Conservation (phyloP, 53 echinoderm and acorn worm species). For the Crossaster papposus region DNA sequence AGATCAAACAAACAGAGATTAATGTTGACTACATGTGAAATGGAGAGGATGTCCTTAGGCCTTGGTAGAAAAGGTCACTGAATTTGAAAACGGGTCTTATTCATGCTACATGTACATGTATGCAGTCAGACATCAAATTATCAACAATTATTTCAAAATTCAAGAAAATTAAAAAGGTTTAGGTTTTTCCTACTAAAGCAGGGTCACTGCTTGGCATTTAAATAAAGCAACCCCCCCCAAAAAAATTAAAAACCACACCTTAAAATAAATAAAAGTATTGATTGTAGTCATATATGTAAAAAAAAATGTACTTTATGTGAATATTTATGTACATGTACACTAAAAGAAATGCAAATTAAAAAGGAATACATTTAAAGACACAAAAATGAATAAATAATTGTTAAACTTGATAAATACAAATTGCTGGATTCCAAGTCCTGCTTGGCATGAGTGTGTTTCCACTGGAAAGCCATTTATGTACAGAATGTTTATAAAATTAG, state of each 20-base stretch:
- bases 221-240: too few relatives aligned
- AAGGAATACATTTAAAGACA: slow-evolving; percentile 17
- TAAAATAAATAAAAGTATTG: too few relatives aligned
- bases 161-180: too few relatives aligned
- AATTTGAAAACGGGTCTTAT: too few relatives aligned
- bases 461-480: background rate
- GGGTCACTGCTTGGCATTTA: too few relatives aligned
- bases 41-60: too few relatives aligned
- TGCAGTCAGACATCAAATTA: background rate
- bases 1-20: background rate
- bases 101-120: background rate
- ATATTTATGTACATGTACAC: slow-evolving; percentile 46
- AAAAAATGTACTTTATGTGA: background rate
- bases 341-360: background rate
- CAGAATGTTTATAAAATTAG: slow-evolving; percentile 12
- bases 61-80: too few relatives aligned
- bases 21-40: too few relatives aligned
- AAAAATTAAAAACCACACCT: too few relatives aligned
- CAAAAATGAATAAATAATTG: slow-evolving; percentile 39
- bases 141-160: too few relatives aligned
- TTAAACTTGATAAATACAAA: slow-evolving; percentile 20
- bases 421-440: slow-evolving; percentile 33
- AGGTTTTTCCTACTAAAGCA: too few relatives aligned
- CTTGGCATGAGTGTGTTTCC: background rate
- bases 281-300: background rate